Conservation (phyloP, 2,888 invertebrate genomes). For the Tipula lateralis region DNA sequence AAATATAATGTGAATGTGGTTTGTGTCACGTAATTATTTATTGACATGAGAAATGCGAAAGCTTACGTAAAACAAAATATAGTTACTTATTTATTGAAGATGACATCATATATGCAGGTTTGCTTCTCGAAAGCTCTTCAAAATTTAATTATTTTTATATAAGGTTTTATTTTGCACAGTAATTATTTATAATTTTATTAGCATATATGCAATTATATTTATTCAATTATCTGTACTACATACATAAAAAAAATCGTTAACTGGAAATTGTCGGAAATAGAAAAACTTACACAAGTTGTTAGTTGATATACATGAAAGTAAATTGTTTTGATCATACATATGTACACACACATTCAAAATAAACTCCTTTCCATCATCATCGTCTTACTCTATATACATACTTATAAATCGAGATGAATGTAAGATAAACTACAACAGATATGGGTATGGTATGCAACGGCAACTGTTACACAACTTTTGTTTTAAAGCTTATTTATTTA, state of each 20-base stretch:
- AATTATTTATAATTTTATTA: not conserved
- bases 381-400: not conserved
- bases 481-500: not conserved
- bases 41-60: not conserved
- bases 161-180: not conserved
- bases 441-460: not conserved
- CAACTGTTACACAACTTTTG: not conserved
- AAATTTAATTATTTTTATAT: not conserved
- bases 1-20: not conserved
- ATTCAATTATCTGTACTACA: not conserved
- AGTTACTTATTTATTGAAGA: not conserved
- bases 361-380: not conserved
- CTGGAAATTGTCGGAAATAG: not conserved
- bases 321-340: not conserved
- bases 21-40: slow-evolving; percentile 1
- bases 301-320: not conserved
- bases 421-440: not conserved
- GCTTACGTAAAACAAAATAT: not conserved
- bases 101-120: not conserved
- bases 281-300: not conserved
- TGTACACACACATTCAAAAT: not conserved
- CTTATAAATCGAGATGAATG: not conserved
- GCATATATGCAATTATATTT: not conserved
- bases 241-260: not conserved
- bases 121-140: not conserved